Conservation (phyloP, 2,888 invertebrate species). For the Cephonodes hylas region DNA sequence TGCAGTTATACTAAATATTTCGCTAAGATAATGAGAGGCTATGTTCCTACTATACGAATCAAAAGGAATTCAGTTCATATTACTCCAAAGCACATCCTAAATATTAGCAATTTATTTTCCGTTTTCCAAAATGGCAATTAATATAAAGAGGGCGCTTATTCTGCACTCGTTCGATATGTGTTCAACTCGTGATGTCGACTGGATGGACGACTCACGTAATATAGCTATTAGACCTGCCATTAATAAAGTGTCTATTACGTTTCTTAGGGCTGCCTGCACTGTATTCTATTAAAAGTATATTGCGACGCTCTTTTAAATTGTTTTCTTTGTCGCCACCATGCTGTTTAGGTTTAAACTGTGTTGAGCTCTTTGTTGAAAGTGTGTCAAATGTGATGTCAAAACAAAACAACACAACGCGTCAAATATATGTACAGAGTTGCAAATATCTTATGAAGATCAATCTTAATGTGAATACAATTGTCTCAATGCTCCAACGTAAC, state of each 20-base stretch:
- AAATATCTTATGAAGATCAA: too few relatives aligned
- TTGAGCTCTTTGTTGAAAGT: not conserved
- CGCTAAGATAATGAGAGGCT: too few relatives aligned
- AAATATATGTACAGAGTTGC: too few relatives aligned
- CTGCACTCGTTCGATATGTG: not conserved
- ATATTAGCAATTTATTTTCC: too few relatives aligned
- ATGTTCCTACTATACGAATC: too few relatives aligned
- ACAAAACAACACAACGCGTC: too few relatives aligned
- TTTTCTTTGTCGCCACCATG: not conserved
- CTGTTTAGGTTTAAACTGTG: not conserved
- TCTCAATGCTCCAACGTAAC: not conserved
- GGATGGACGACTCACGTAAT: conserved; percentile 30
- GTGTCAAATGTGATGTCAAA: too few relatives aligned
- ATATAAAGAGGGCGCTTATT: not conserved
- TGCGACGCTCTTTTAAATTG: not conserved
- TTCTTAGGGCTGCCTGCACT: not conserved
- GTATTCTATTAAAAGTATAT: not conserved
- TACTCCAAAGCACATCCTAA: too few relatives aligned
- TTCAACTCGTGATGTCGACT: conserved; percentile 2
- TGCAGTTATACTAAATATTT: too few relatives aligned
- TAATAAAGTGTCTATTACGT: conserved; percentile 39
- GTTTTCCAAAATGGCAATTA: too few relatives aligned
- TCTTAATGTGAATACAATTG: not conserved
- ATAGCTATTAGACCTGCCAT: conserved; percentile 39
- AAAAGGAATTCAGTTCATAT: too few relatives aligned